Evolutionary conservation across 2,113 vertebrate genomes (phyloP), one percentile per base, ranked within the genome.

Genomic region (Perca schrenkii): DNA sequence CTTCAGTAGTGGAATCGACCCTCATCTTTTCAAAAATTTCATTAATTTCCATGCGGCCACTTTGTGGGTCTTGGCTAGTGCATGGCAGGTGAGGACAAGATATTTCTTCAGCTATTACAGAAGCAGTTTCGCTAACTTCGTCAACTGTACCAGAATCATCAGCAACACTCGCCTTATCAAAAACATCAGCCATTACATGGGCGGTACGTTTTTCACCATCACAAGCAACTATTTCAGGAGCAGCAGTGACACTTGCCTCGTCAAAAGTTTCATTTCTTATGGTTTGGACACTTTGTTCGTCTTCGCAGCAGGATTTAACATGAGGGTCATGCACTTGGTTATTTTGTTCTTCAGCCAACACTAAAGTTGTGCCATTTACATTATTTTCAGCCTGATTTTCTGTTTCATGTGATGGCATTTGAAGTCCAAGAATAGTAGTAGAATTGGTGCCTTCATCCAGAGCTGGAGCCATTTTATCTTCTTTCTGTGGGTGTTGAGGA

Each of bases 391-490:
- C 15, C 4, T 8, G 22, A 14, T 34, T 43, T 73, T 70, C 67
- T 11, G 22, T 40, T 6, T 40, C 19, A 34, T 49, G 11, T 10
- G 62, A 50, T 16, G 31, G 0, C n/a, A 47, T 21, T 12, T 74
- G 1, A 36, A 5, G 21, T 1, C 1, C 2, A 8, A 46, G 14
- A 36, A 21, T 12, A 52, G 7, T 8, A 50, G 1, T 11, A 50
- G 2, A 22, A 17, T 58, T 58, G 1, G 56, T 4, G 3, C 64
- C 65, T 75, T 70, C 34, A n/a, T 52, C 58, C n/a, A 80, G 25
- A 67, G 43, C 25, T n/a, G 52, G 6, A 28, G 21, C 17, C 6
- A 21, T 7, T 46, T 77, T 21, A 71, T 79, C 67, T 56, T 71
- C 21, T 47, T 43, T 60, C 40, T 56, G 72, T 19, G 14, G 56